These are phyloP conservation scores for Cnemophilus loriae DNA, from an alignment of 2,113 vertebrate species.

Conservation along the genomic window DNA sequence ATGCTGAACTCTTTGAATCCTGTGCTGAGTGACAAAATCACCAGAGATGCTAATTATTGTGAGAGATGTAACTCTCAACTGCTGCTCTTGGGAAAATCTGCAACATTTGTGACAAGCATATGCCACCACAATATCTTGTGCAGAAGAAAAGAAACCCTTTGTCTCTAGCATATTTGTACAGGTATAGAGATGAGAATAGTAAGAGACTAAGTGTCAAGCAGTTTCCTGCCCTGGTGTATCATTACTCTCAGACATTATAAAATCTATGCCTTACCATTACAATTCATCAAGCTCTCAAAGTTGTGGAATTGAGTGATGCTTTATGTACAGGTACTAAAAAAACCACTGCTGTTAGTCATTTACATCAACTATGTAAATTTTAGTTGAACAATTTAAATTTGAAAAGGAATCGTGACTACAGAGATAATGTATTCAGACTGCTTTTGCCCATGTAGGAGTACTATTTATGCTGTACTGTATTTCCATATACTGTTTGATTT, in stretches of 20 bases:
- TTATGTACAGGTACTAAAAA: background rate
- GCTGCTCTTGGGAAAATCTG: background rate
- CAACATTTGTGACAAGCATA: background rate
- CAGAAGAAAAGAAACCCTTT: background rate
- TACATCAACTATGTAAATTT: background rate
- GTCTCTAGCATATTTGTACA: background rate
- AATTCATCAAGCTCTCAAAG: background rate
- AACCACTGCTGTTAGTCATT: background rate
- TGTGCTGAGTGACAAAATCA: background rate
- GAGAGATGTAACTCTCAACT: background rate
- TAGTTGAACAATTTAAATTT: background rate
- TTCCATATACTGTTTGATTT: conserved; percentile 2
- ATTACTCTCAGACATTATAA: background rate
- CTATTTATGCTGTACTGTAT: background rate
- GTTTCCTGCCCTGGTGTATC: background rate
- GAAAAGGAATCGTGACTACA: background rate
- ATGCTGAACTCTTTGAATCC: background rate
- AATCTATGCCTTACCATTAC: background rate
- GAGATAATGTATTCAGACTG: background rate
- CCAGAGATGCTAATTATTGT: background rate
- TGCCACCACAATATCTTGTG: background rate
- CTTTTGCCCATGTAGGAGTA: background rate
- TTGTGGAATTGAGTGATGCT: background rate
- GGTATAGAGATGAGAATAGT: background rate
- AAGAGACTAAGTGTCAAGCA: background rate